phyloP scores from a whole-genome alignment of 2,797 vertebrate genomes.

The Thunnus albacares region DNA sequence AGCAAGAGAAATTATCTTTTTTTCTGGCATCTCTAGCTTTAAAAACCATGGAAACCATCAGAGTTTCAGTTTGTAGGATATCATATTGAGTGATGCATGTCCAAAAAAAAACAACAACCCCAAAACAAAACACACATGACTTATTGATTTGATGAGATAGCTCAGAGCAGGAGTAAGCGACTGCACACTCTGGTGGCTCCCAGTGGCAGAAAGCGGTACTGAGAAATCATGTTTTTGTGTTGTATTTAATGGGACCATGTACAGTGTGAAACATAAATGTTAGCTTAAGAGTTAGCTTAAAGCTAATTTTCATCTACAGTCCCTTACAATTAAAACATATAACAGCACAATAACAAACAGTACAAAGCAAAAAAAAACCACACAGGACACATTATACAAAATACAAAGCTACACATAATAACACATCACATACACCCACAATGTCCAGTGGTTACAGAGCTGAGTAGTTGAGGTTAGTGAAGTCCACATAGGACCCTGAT shows the following conservation, averaged over 20 bases:
- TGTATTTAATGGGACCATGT: too few species aligned
- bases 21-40: background rate
- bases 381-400: too few species aligned
- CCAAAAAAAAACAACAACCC: background rate
- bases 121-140: too few species aligned
- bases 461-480: background rate
- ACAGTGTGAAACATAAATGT: too few species aligned
- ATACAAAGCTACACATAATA: too few species aligned
- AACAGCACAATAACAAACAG: too few species aligned
- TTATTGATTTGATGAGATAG: background rate
- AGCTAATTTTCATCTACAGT: too few species aligned
- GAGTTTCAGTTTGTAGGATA: background rate
- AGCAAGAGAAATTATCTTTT: background rate
- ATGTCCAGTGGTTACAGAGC: too few species aligned
- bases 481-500: background rate
- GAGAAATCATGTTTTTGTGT: background rate
- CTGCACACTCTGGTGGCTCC: slow-evolving; percentile 17
- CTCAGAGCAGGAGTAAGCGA: background rate
- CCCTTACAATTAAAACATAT: too few species aligned
- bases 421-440: too few species aligned
- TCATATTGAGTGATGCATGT: background rate
- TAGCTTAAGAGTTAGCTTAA: too few species aligned
- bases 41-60: background rate
- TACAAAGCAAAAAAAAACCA: too few species aligned
- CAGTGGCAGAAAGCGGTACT: slow-evolving; percentile 40